Evolutionary conservation across 2,113 vertebrate species (phyloP).

Genomic region (Stegostoma tigrinum): DNA sequence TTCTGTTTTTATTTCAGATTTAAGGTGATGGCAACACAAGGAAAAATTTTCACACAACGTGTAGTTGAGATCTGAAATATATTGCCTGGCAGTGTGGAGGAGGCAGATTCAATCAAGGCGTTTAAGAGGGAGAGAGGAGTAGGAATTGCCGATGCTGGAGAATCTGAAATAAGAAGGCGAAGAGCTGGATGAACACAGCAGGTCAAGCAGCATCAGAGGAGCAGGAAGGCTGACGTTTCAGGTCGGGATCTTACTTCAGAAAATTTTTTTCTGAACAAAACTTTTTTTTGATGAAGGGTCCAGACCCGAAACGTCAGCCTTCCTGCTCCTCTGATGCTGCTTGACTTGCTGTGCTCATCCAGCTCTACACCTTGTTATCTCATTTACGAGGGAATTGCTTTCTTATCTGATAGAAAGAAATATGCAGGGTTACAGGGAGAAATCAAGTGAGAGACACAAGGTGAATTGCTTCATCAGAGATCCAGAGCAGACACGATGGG

Average conservation of each 20-base stretch:
- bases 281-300: too few relatives aligned
- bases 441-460: neutral
- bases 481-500: neutral
- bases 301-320: too few relatives aligned
- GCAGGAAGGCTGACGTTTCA: too few relatives aligned
- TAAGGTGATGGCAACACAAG: neutral
- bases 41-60: neutral
- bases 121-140: neutral
- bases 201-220: too few relatives aligned
- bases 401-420: neutral
- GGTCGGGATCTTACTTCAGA: too few relatives aligned
- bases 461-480: neutral
- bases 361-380: too few relatives aligned
- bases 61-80: neutral
- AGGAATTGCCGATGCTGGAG: too few relatives aligned
- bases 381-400: neutral
- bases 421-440: neutral
- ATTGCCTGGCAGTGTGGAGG: neutral
- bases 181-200: too few relatives aligned
- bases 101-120: neutral
- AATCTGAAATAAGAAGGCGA: too few relatives aligned
- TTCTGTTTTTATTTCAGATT: neutral
- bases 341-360: too few relatives aligned
- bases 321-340: too few relatives aligned
- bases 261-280: too few relatives aligned